phyloP scores from a whole-genome alignment of 2,113 vertebrate species.

The Dissostichus mawsoni region DNA sequence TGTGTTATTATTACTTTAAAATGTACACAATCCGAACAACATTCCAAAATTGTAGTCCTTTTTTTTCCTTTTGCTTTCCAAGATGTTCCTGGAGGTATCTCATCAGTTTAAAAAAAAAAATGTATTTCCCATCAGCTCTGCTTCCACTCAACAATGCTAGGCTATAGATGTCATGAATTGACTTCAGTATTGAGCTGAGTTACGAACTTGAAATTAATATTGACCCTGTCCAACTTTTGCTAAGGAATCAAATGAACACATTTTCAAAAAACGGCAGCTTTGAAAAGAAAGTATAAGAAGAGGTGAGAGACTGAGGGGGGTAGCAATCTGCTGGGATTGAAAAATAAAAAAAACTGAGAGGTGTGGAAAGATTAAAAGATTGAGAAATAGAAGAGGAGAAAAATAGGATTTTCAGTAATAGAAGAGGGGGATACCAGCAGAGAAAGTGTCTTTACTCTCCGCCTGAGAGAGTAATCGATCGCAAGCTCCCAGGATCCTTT shows the following conservation, averaged over 20 bases:
- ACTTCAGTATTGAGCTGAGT: not conserved
- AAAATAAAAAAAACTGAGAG: not conserved
- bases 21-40: not conserved
- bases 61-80: not conserved
- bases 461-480: conserved; percentile 61
- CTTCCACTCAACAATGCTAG: not conserved
- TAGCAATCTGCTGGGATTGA: not conserved
- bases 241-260: not conserved
- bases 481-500: conserved; percentile 48
- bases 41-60: not conserved
- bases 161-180: not conserved
- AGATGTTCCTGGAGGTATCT: not conserved
- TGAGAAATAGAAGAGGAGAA: conserved; percentile 31
- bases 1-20: not conserved
- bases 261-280: not conserved
- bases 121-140: conserved; percentile 11
- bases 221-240: conserved; percentile 12
- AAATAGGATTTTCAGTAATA: conserved; percentile 58
- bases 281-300: not conserved
- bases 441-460: conserved; percentile 50
- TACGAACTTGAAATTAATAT: conserved; percentile 34
- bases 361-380: conserved; percentile 46
- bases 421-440: conserved; percentile 48
- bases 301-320: not conserved
- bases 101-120: not conserved